Conservation (phyloP, 2,888 invertebrate genomes). For the Girardia tigrina region DNA sequence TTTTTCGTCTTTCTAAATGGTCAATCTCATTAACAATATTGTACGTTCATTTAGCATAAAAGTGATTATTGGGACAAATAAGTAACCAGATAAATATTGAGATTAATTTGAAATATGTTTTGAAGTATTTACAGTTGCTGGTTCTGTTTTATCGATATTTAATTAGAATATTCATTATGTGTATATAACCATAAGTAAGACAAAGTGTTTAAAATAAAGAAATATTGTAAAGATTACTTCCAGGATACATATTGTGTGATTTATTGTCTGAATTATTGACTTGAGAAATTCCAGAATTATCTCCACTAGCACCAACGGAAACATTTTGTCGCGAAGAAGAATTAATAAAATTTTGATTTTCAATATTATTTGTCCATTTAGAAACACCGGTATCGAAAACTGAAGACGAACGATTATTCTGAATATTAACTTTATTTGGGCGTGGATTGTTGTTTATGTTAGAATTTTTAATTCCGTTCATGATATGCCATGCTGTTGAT, state of each 20-base stretch:
- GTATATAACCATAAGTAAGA: no score
- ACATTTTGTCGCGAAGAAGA: neutral
- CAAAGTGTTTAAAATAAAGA: no score
- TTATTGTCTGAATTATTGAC: constrained; percentile 3
- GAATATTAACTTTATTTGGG: neutral
- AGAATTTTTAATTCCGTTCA: neutral
- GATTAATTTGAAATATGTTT: no score
- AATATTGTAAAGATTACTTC: neutral
- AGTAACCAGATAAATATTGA: no score
- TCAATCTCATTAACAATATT: no score
- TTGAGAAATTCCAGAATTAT: constrained; percentile 23
- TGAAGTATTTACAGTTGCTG: no score
- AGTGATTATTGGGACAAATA: no score
- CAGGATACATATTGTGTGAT: constrained; percentile 1
- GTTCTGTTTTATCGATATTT: no score
- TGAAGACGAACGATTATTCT: neutral
- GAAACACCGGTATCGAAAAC: constrained; percentile 20
- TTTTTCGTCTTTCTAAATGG: no score
- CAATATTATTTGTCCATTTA: neutral
- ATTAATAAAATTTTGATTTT: neutral
- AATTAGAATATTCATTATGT: no score
- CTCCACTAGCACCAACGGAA: neutral
- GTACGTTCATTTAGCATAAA: no score
- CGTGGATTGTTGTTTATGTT: neutral
- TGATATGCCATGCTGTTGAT: constrained; percentile 15